Evolutionary conservation across 2,888 invertebrate species (phyloP).

Genomic region (Apotomis betuletana): DNA sequence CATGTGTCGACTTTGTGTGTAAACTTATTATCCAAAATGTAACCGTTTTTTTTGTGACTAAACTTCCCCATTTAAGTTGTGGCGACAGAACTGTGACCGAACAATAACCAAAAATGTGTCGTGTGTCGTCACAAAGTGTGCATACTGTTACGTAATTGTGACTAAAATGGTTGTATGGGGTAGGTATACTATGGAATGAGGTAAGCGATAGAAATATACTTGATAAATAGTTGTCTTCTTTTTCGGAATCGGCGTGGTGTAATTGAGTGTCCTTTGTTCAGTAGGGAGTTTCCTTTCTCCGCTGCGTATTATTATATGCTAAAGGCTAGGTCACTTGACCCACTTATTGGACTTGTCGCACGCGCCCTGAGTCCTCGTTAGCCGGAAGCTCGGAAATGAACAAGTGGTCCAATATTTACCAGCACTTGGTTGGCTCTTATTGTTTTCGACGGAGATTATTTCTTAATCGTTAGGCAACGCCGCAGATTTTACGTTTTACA

Average conservation of each 20-base stretch:
- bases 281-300: slow-evolving; percentile 22
- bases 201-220: neutral
- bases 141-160: too few species aligned
- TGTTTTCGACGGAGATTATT: slow-evolving; percentile 30
- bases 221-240: neutral
- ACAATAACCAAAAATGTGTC: too few species aligned
- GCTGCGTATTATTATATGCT: slow-evolving; percentile 55
- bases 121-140: too few species aligned
- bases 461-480: slow-evolving; percentile 7
- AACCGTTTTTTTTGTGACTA: too few species aligned
- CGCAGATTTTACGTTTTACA: neutral
- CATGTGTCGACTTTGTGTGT: too few species aligned
- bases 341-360: slow-evolving; percentile 73
- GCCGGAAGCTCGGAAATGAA: slow-evolving; percentile 65
- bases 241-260: neutral
- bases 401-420: slow-evolving; percentile 65
- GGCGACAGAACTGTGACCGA: too few species aligned
- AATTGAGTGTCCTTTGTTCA: slow-evolving; percentile 8
- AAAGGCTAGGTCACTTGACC: slow-evolving; percentile 80
- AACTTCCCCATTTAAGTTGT: too few species aligned
- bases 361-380: slow-evolving; percentile 65
- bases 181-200: neutral
- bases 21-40: too few species aligned
- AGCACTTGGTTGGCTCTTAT: slow-evolving; percentile 34
- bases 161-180: too few species aligned